These are phyloP conservation scores for Oxyruncus cristatus DNA, from an alignment of 2,113 vertebrate species.

Conservation along the genomic window DNA sequence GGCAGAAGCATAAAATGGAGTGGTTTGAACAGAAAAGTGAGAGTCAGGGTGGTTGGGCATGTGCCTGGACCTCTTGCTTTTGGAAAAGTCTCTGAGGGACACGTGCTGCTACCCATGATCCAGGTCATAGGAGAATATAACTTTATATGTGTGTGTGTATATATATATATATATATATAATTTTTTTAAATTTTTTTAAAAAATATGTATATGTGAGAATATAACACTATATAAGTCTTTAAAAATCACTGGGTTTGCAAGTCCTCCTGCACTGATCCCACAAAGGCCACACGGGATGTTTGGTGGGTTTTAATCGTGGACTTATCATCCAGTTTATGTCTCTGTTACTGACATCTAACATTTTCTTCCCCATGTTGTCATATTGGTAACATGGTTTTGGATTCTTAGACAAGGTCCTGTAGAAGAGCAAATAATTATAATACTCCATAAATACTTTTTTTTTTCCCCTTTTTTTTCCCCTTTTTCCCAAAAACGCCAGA, in stretches of 20 bases:
- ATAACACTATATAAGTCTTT: not conserved
- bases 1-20: not conserved
- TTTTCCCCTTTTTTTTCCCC: too few species aligned
- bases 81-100: not conserved
- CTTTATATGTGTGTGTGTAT: too few species aligned
- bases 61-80: slow-evolving; percentile 2
- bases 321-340: not conserved
- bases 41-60: not conserved
- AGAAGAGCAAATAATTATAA: not conserved
- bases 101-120: not conserved
- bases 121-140: too few species aligned
- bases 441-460: not conserved
- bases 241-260: not conserved
- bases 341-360: not conserved
- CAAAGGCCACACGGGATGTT: not conserved
- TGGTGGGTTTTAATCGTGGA: not conserved
- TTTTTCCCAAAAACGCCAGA: not conserved
- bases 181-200: too few species aligned
- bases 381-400: not conserved
- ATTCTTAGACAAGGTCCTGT: not conserved
- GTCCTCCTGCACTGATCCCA: not conserved
- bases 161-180: not conserved
- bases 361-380: not conserved
- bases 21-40: not conserved
- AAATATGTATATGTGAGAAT: not conserved